These are phyloP conservation scores for Sphaerophoria taeniata DNA, from an alignment of 2,888 invertebrate genomes.

Conservation along the genomic window DNA sequence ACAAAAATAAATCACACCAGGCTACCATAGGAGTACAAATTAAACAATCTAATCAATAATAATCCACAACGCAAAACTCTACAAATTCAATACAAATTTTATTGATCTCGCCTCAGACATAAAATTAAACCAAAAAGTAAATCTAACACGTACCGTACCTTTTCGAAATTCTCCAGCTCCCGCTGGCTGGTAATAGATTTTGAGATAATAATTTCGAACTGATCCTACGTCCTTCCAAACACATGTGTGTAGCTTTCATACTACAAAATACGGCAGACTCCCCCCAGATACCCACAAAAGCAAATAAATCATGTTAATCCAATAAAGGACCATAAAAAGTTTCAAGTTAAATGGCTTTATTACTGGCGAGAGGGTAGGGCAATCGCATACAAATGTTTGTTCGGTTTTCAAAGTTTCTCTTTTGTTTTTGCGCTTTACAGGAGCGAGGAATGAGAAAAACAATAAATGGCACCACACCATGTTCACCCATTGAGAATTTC, in stretches of 20 bases:
- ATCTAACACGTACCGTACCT: slow-evolving; percentile 64
- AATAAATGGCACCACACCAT: neutral
- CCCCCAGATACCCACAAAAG: slow-evolving; percentile 21
- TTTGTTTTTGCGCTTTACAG: neutral
- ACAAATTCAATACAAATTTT: slow-evolving; percentile 68
- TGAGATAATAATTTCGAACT: slow-evolving; percentile 72
- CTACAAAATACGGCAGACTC: neutral
- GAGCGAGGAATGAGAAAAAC: neutral
- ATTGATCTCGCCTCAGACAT: slow-evolving; percentile 40
- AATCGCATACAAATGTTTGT: slow-evolving; percentile 71
- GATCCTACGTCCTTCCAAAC: slow-evolving; percentile 32
- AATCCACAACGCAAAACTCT: slow-evolving; percentile 40
- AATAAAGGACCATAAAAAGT: slow-evolving; percentile 72
- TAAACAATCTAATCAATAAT: slow-evolving; percentile 59
- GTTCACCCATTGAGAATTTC: neutral
- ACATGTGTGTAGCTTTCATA: neutral
- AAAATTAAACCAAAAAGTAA: slow-evolving; percentile 39
- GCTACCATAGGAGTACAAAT: slow-evolving; percentile 9
- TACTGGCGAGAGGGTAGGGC: slow-evolving; percentile 61
- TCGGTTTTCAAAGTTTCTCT: slow-evolving; percentile 50
- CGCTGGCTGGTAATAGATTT: slow-evolving; percentile 32
- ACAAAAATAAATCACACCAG: slow-evolving; percentile 9
- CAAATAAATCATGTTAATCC: slow-evolving; percentile 74
- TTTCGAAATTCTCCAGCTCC: neutral
- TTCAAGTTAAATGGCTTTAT: slow-evolving; percentile 74